Base-by-base conservation (phyloP, 2,113 vertebrate genomes). In the Hippocampus guttulatus region DNA sequence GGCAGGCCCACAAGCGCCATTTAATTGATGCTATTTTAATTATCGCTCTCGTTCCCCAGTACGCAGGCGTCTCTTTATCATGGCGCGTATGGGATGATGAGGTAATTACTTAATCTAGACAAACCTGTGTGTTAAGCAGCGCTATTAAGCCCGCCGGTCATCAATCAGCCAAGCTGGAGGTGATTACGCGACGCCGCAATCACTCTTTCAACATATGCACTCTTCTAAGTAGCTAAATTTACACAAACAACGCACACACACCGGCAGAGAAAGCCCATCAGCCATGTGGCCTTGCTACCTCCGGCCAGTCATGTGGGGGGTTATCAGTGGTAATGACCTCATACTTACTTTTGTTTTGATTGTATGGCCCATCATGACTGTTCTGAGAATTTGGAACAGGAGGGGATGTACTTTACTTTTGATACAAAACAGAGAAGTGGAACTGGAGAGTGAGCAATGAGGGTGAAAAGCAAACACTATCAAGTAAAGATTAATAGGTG, bases 31-130 rank as follows among this genome's bases (percentile, higher is more conserved):
- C 88, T 84, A 80, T 91, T 88, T 91, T 91, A 93, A 92, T 93
- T 91, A 93, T 89, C 74, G 51, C 88, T 78, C 27, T 80, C 78
- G 61, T 20, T 77, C 47, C 70, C 69, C 49, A 49, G 68, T 65
- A 55, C 82, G 38, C 6, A 76, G 79, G 87, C 88, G 65, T 63
- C 91, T 88, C 91, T 94, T 95, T 92, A 91, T 96, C 94, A 94
- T 7, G 52, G 23, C 64, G 78, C 84, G 85, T 91, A 93, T 88
- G 88, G 92, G 93, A 91, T 55, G 51, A 68, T 94, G 90, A 95
- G 93, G 94, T 95, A 97, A 96, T 98, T 96, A 96, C 94, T 96
- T 96, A 95, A 97, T 95, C 94, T 95, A 92, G 93, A 95, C 94
- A 96, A 96, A 95, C 93, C 92, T 93, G 93, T 92, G 93, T 94